These are phyloP conservation scores for Rhyacophila brunnea DNA, from an alignment of 1,140 invertebrate species.

Conservation along the genomic window DNA sequence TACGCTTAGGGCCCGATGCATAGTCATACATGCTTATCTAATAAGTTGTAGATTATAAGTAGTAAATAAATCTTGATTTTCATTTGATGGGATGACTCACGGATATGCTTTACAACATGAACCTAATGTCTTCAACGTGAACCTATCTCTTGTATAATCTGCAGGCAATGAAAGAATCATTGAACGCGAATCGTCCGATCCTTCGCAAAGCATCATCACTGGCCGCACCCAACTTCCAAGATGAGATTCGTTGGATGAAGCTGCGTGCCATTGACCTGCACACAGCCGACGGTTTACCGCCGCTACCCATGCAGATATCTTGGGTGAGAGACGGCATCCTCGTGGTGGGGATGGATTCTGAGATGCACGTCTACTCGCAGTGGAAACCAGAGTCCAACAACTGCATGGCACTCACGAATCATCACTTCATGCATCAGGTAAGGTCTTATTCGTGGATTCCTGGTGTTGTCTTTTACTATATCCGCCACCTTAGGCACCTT, in stretches of 20 bases:
- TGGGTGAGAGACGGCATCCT: constrained; percentile 98
- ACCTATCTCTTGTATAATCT: constrained; percentile 1
- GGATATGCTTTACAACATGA: no score
- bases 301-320: constrained; percentile 96
- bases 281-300: constrained; percentile 93
- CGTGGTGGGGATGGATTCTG: constrained; percentile 98
- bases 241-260: constrained; percentile 95
- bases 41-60: no score
- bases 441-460: no score
- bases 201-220: constrained; percentile 83
- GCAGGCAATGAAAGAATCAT: constrained; percentile 75
- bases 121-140: no score
- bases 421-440: constrained; percentile 40
- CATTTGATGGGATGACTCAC: no score
- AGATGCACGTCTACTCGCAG: constrained; percentile 99
- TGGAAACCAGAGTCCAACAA: constrained; percentile 79
- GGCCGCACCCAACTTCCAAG: constrained; percentile 78
- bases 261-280: constrained; percentile 85
- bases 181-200: constrained; percentile 76
- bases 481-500: no score
- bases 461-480: no score
- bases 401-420: constrained; percentile 45
- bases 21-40: no score
- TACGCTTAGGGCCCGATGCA: no score
- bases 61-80: no score